Evolutionary conservation across 2,113 vertebrate species (phyloP).

Genomic region (Sialia sialis): DNA sequence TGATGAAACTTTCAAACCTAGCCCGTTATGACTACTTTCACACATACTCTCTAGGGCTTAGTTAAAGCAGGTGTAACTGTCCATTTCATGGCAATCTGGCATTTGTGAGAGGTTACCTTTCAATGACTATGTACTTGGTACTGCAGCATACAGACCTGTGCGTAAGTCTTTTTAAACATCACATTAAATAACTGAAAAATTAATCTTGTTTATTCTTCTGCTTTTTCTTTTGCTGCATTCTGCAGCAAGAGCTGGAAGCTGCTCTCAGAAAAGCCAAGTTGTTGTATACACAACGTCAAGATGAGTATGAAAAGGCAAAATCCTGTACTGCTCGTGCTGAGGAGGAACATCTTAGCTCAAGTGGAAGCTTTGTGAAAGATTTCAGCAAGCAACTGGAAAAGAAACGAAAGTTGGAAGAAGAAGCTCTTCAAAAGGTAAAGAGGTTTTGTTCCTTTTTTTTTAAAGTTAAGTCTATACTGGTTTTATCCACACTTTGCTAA

Average conservation of each 20-base stretch:
- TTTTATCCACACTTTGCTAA: background rate
- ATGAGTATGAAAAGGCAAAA: conserved; percentile 94
- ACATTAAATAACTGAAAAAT: background rate
- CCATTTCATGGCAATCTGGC: background rate
- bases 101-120: background rate
- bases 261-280: conserved; percentile 87
- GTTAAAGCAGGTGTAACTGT: background rate
- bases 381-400: conserved; percentile 88
- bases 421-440: conserved; percentile 90
- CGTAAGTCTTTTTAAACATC: background rate
- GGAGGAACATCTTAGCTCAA: conserved; percentile 81
- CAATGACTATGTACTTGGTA: background rate
- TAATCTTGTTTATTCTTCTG: background rate
- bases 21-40: background rate
- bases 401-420: conserved; percentile 88
- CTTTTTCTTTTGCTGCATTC: background rate
- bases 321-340: conserved; percentile 86
- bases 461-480: background rate
- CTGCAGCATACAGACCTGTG: background rate
- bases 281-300: conserved; percentile 87
- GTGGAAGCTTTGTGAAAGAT: conserved; percentile 71
- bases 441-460: background rate
- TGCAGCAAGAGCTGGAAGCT: conserved; percentile 89
- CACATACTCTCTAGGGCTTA: background rate
- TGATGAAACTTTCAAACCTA: background rate